These are phyloP conservation scores for Catharus bicknelli DNA, from an alignment of 2,113 vertebrate species.

Conservation along the genomic window DNA sequence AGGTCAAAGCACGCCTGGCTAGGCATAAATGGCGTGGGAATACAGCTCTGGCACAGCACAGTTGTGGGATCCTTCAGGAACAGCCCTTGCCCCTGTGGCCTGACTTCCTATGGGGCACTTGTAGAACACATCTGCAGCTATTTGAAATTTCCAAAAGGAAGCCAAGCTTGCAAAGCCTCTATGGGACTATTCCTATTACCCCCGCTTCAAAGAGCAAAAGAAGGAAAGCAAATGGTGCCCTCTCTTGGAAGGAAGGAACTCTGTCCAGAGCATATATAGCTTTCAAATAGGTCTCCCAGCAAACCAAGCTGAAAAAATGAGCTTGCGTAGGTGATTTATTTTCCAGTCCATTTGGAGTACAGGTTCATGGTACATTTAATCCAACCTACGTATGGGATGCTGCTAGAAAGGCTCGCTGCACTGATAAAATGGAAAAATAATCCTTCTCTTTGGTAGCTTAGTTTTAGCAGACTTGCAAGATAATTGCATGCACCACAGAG, in stretches of 20 bases:
- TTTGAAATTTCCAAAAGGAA: neutral
- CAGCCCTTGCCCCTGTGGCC: rapidly evolving
- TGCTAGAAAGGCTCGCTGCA: neutral
- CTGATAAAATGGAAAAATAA: neutral
- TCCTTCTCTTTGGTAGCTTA: neutral
- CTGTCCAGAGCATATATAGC: neutral
- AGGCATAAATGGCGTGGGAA: neutral
- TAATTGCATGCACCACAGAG: neutral
- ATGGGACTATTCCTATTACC: rapidly evolving
- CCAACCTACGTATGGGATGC: neutral
- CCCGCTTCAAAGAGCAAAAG: neutral
- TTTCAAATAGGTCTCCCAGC: neutral
- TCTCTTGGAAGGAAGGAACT: conserved; percentile 20
- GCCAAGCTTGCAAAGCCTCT: neutral
- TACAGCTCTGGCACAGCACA: neutral
- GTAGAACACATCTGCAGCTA: neutral
- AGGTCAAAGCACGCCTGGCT: neutral
- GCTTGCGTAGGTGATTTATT: neutral
- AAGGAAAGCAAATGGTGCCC: conserved; percentile 32
- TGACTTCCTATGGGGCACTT: neutral
- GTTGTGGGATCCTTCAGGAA: neutral
- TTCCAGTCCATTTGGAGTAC: conserved; percentile 1
- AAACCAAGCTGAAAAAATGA: neutral
- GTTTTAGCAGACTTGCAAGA: neutral
- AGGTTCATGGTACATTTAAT: conserved; percentile 19